phyloP scores from a whole-genome alignment of 1,140 invertebrate genomes.

The Drosophila lacertosa region DNA sequence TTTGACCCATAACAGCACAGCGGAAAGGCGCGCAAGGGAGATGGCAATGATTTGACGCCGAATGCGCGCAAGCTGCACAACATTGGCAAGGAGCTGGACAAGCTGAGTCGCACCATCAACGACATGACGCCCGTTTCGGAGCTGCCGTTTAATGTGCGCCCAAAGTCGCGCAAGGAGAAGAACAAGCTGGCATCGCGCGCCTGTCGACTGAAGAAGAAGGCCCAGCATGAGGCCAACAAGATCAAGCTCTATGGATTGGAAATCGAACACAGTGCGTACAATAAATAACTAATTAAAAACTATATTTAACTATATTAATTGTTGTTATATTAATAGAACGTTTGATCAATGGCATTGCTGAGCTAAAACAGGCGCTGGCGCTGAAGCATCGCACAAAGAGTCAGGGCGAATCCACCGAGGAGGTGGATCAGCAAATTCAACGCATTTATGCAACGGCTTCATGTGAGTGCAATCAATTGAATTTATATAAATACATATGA shows the following conservation, averaged over 20 bases:
- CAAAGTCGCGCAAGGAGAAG: slow-evolving; percentile 97
- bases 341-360: slow-evolving; percentile 88
- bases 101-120: slow-evolving; percentile 95
- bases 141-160: slow-evolving; percentile 93
- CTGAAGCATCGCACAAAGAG: slow-evolving; percentile 86
- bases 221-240: slow-evolving; percentile 97
- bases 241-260: slow-evolving; percentile 97
- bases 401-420: slow-evolving; percentile 86
- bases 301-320: slow-evolving; percentile 10
- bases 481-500: too few relatives aligned
- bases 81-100: slow-evolving; percentile 96
- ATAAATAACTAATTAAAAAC: background rate
- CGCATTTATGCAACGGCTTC: slow-evolving; percentile 87
- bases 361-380: slow-evolving; percentile 87
- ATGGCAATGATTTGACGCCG: slow-evolving; percentile 98
- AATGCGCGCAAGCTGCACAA: slow-evolving; percentile 95
- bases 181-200: slow-evolving; percentile 98
- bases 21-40: slow-evolving; percentile 97
- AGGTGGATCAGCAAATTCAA: slow-evolving; percentile 88
- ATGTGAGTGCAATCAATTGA: too few relatives aligned
- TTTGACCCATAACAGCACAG: slow-evolving; percentile 84
- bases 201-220: slow-evolving; percentile 97
- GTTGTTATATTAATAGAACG: slow-evolving; percentile 86
- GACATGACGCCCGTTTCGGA: slow-evolving; percentile 98
- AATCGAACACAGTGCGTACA: slow-evolving; percentile 94